Evolutionary conservation across 2,888 invertebrate genomes (phyloP).

Genomic region (Cerceris ruficornis): DNA sequence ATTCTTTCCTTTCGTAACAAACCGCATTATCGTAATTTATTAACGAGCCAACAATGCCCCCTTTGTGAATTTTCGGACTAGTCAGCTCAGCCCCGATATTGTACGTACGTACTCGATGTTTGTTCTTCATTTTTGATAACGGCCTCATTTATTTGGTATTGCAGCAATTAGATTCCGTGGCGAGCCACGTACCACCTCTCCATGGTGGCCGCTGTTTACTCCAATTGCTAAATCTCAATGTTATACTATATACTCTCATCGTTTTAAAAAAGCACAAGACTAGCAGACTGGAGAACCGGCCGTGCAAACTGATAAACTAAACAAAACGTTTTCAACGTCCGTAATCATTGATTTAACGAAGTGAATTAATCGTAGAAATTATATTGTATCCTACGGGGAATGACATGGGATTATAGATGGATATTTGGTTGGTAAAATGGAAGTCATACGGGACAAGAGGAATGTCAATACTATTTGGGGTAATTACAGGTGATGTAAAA

Average conservation of each 20-base stretch:
- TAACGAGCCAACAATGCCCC: conserved; percentile 27
- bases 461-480: too few species aligned
- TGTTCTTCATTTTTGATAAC: conserved; percentile 19
- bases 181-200: background rate
- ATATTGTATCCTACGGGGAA: background rate
- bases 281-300: background rate
- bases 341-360: background rate
- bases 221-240: background rate
- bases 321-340: background rate
- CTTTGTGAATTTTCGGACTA: conserved; percentile 25
- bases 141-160: background rate
- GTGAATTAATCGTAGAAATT: background rate
- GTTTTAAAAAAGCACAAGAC: background rate
- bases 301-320: background rate
- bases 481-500: too few species aligned
- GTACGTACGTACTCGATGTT: conserved; percentile 7
- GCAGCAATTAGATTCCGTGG: conserved; percentile 3
- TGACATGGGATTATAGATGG: too few species aligned
- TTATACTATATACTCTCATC: background rate
- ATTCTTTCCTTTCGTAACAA: conserved; percentile 27
- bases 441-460: too few species aligned
- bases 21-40: conserved; percentile 51
- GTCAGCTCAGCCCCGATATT: conserved; percentile 26
- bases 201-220: background rate
- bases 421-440: too few species aligned